phyloP scores from a whole-genome alignment of 2,888 invertebrate species.

The Cybosia mesomella region DNA sequence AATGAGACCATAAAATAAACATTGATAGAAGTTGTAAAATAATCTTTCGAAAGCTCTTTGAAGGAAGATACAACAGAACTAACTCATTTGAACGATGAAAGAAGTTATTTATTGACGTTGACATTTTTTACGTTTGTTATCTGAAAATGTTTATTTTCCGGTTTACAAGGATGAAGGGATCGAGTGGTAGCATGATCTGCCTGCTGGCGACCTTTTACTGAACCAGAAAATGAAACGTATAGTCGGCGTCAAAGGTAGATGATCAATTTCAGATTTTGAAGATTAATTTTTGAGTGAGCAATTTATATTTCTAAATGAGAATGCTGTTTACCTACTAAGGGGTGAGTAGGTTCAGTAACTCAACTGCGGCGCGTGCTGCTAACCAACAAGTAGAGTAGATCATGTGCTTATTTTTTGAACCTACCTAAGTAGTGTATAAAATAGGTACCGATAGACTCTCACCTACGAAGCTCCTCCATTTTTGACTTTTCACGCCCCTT shows the following conservation, averaged over 20 bases:
- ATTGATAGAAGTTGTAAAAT: background rate
- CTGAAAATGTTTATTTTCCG: background rate
- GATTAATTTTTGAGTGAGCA: too few species aligned
- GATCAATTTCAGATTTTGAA: too few species aligned
- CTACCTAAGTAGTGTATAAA: too few species aligned
- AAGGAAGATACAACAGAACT: background rate
- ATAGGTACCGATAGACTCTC: too few species aligned
- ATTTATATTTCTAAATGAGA: too few species aligned
- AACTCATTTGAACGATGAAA: background rate
- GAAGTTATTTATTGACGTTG: background rate
- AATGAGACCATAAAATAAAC: background rate
- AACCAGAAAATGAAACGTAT: background rate
- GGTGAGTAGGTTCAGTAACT: too few species aligned
- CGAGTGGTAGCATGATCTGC: background rate
- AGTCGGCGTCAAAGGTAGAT: background rate
- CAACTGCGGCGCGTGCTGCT: too few species aligned
- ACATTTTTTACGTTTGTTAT: background rate
- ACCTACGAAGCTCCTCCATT: too few species aligned
- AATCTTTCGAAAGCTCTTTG: constrained; percentile 1
- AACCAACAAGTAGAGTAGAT: too few species aligned
- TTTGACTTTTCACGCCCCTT: too few species aligned
- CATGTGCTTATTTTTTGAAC: too few species aligned
- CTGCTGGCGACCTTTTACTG: background rate
- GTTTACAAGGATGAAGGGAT: background rate
- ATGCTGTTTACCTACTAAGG: too few species aligned